A percentile compares a stretch with the other conserved stretches of the same genome.
phyloP scores from a whole-genome alignment of 2,888 invertebrate genomes.

The Dynastes hyllus region DNA sequence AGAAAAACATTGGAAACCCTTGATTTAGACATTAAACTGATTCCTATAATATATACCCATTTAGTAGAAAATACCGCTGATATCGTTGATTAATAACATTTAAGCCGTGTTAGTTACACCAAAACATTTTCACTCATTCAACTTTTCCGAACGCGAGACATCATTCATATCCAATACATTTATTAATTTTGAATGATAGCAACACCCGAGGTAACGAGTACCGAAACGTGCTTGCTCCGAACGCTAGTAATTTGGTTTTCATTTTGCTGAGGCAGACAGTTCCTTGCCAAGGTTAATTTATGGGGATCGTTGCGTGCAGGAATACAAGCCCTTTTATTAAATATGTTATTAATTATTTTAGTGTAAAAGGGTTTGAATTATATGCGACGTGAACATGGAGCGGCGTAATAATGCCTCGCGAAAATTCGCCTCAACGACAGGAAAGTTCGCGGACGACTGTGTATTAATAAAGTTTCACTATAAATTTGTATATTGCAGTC shows the following conservation, averaged over 20 bases:
- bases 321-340: conserved; percentile 35
- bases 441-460: conserved; percentile 24
- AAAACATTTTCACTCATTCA: too few relatives aligned
- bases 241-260: conserved; percentile 28
- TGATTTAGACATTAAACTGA: too few relatives aligned
- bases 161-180: too few relatives aligned
- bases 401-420: conserved; percentile 9
- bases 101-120: too few relatives aligned
- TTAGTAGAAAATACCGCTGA: too few relatives aligned
- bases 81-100: too few relatives aligned
- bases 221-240: neutral
- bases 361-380: conserved; percentile 46
- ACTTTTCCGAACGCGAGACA: too few relatives aligned
- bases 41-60: too few relatives aligned
- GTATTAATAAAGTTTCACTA: conserved; percentile 33
- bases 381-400: conserved; percentile 32
- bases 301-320: conserved; percentile 14
- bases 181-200: too few relatives aligned
- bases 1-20: too few relatives aligned
- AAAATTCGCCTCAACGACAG: conserved; percentile 29
- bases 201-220: too few relatives aligned
- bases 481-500: conserved; percentile 33
- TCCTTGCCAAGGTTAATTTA: conserved; percentile 36
- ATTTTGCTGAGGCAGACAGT: conserved; percentile 38
- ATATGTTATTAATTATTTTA: conserved; percentile 45